Conservation (phyloP, 2,797 vertebrate species). For the Tapirus indicus region DNA sequence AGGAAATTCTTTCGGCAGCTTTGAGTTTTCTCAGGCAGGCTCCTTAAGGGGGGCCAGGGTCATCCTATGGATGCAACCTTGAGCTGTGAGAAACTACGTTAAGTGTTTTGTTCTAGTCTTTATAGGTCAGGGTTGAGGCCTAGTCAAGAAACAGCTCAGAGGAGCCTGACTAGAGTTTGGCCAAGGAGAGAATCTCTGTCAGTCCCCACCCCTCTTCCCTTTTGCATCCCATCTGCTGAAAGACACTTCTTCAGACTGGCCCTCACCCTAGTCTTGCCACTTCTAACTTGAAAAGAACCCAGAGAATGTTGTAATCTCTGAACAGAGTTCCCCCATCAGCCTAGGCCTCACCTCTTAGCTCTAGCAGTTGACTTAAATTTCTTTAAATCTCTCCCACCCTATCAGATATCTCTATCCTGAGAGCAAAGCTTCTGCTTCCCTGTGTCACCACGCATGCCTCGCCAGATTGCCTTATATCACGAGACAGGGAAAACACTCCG, state of each 20-base stretch:
- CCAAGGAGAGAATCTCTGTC: neutral
- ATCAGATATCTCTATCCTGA: neutral
- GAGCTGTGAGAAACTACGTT: neutral
- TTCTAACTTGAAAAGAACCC: neutral
- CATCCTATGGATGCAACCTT: neutral
- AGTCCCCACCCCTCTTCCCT: fast-evolving
- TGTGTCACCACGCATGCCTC: neutral
- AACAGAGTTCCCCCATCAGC: neutral
- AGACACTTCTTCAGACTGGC: neutral
- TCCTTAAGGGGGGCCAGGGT: neutral
- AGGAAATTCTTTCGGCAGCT: neutral
- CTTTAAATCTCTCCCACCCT: neutral
- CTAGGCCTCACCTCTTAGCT: neutral
- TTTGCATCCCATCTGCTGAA: neutral
- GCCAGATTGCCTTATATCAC: neutral
- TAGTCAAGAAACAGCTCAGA: neutral
- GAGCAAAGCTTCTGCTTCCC: neutral
- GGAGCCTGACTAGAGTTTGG: neutral
- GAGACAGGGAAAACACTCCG: neutral
- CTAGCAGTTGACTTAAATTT: neutral
- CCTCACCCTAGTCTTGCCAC: neutral
- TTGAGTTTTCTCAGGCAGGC: neutral
- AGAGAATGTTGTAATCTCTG: neutral
- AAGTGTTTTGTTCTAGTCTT: neutral
- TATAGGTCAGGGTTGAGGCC: neutral